These are phyloP conservation scores for Lepidothrix coronata DNA, from an alignment of 2,113 vertebrate genomes.

Conservation along the genomic window DNA sequence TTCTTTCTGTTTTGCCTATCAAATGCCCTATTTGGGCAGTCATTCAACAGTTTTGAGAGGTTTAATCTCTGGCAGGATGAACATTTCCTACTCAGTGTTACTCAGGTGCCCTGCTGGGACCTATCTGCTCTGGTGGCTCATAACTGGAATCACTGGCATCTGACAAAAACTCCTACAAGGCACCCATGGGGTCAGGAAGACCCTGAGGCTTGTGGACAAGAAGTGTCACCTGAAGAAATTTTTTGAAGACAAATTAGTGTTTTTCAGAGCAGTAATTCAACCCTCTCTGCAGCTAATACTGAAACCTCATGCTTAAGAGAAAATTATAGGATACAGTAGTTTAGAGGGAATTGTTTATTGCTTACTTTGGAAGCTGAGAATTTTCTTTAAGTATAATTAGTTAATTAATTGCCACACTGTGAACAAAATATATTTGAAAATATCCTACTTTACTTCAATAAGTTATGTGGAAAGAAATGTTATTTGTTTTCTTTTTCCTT, in stretches of 20 bases:
- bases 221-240: not conserved
- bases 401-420: not conserved
- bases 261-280: not conserved
- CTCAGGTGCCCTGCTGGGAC: not conserved
- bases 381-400: not conserved
- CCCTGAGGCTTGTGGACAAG: not conserved
- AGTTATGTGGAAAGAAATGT: not conserved
- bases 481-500: not conserved
- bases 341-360: not conserved
- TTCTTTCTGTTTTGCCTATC: slow-evolving; percentile 66
- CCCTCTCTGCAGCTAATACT: not conserved
- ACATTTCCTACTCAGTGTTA: not conserved
- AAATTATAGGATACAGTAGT: not conserved
- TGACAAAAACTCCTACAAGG: not conserved
- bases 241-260: not conserved
- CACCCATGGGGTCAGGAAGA: not conserved
- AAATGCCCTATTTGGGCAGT: slow-evolving; percentile 65
- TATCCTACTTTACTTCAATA: not conserved
- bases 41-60: not conserved
- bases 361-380: not conserved
- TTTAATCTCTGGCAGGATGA: not conserved
- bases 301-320: not conserved
- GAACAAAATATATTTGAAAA: not conserved
- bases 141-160: not conserved
- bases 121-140: not conserved